Evolutionary conservation across 2,797 vertebrate species (phyloP).

Genomic region (Champsocephalus esox): DNA sequence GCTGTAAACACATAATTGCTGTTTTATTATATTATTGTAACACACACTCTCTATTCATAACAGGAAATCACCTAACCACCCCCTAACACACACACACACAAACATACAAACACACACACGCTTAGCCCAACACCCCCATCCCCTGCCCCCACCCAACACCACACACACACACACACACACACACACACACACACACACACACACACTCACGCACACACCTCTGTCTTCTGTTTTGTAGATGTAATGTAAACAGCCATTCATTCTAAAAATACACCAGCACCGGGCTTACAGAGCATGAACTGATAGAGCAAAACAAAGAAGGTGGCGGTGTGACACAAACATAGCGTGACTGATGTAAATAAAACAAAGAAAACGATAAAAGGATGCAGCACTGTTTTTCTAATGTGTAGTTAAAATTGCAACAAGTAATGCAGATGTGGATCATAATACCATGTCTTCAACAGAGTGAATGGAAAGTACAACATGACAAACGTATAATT

Average conservation of each 20-base stretch:
- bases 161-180: conserved; percentile 8
- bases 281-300: background rate
- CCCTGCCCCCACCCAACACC: background rate
- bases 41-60: conserved; percentile 54
- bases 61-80: conserved; percentile 43
- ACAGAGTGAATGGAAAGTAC: background rate
- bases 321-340: conserved; percentile 31
- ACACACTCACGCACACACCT: background rate
- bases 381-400: background rate
- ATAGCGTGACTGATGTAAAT: conserved; percentile 25
- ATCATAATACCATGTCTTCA: background rate
- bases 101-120: background rate
- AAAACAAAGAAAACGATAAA: conserved; percentile 14
- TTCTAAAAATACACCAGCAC: conserved; percentile 49
- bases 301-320: conserved; percentile 47
- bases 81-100: background rate
- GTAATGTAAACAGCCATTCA: conserved; percentile 51
- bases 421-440: background rate
- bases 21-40: background rate
- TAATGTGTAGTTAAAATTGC: background rate
- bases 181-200: background rate
- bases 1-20: background rate
- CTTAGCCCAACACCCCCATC: background rate
- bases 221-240: conserved; percentile 39
- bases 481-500: background rate